Conservation (phyloP, 2,797 vertebrate species). For the Lepus oiostolus region DNA sequence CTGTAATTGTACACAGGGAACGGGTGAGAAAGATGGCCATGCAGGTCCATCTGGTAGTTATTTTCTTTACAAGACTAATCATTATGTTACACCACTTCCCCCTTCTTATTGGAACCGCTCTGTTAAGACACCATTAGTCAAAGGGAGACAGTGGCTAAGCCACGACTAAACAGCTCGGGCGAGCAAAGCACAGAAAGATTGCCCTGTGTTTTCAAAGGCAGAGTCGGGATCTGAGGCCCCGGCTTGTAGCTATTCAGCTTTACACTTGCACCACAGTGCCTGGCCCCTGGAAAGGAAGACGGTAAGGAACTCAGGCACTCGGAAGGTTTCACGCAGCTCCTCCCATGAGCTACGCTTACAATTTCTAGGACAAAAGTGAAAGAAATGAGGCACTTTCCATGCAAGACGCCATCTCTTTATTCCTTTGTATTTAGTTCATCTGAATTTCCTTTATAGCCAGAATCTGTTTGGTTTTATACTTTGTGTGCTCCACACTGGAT, state of each 20-base stretch:
- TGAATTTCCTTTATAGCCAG: not conserved
- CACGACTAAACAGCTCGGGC: not conserved
- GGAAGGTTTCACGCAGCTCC: not conserved
- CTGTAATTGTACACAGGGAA: not conserved
- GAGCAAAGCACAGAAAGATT: not conserved
- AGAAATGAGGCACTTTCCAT: not conserved
- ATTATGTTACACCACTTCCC: slow-evolving; percentile 48
- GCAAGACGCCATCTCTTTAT: not conserved
- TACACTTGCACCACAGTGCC: not conserved
- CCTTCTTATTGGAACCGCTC: slow-evolving; percentile 65
- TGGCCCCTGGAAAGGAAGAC: not conserved
- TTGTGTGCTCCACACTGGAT: no score
- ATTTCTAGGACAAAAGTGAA: not conserved
- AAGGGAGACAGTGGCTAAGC: not conserved
- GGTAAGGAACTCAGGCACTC: not conserved
- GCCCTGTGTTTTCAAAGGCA: not conserved
- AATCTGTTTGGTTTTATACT: not conserved
- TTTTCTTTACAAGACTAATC: slow-evolving; percentile 74
- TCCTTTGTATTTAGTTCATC: not conserved
- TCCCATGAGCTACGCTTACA: not conserved
- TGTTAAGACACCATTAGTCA: slow-evolving; percentile 48
- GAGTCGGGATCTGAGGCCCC: not conserved
- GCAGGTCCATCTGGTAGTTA: slow-evolving; percentile 52
- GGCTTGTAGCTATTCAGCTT: not conserved
- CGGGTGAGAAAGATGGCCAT: not conserved